phyloP scores from a whole-genome alignment of 2,113 vertebrate species.

The Chaetorhynchus papuensis region DNA sequence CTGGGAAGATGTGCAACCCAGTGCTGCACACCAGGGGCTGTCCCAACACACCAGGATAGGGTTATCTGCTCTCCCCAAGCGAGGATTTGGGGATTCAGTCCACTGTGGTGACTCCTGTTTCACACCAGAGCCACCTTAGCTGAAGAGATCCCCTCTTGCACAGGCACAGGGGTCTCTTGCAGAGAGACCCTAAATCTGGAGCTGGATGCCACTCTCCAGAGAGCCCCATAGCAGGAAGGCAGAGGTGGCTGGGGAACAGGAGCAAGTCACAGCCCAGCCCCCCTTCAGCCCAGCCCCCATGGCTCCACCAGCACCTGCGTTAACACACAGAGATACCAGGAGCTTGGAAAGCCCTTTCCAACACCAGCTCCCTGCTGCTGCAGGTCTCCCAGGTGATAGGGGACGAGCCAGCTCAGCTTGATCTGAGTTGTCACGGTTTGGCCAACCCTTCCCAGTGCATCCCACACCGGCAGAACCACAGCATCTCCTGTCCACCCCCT shows the following conservation, averaged over 20 bases:
- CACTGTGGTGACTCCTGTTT: not conserved
- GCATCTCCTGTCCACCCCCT: not conserved
- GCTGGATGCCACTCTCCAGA: not conserved
- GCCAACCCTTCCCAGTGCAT: not conserved
- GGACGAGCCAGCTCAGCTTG: not conserved
- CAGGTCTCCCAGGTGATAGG: not conserved
- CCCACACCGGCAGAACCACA: not conserved
- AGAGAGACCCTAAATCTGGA: not conserved
- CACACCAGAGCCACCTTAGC: not conserved
- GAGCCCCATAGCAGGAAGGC: not conserved
- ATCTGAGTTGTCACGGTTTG: fast-evolving
- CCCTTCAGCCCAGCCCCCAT: not conserved
- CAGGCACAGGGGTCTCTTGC: not conserved
- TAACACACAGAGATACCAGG: not conserved
- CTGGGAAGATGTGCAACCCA: not conserved
- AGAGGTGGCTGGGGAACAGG: not conserved
- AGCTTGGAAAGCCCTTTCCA: not conserved
- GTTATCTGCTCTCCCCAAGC: fast-evolving
- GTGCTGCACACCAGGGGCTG: not conserved
- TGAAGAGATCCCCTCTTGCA: not conserved
- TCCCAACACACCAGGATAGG: fast-evolving
- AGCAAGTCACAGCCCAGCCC: not conserved
- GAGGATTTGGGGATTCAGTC: not conserved
- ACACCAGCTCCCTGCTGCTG: not conserved
- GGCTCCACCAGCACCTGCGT: not conserved